Conservation (phyloP, 1,140 invertebrate species). For the Saccostrea echinata region DNA sequence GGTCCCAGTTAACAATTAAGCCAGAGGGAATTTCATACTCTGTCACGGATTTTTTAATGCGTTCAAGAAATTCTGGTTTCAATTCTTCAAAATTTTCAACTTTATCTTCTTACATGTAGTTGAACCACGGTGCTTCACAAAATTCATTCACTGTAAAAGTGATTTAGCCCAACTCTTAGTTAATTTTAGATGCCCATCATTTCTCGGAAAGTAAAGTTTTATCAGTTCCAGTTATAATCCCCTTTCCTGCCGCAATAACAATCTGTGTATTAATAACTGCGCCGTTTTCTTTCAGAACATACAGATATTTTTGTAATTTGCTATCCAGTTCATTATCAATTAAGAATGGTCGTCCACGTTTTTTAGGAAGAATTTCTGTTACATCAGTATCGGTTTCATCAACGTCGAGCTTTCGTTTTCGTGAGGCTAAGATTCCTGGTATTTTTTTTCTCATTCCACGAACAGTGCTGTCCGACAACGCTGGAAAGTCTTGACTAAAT, state of each 20-base stretch:
- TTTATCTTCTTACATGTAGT: too few species aligned
- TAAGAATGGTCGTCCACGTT: constrained; percentile 35
- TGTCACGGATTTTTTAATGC: too few species aligned
- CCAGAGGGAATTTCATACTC: too few species aligned
- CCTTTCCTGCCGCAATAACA: constrained; percentile 32
- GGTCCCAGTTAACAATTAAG: too few species aligned
- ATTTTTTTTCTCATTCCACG: constrained; percentile 9
- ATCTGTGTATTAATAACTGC: too few species aligned
- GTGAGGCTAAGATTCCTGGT: background rate
- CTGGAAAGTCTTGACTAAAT: constrained; percentile 31
- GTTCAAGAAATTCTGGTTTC: too few species aligned
- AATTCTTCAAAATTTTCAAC: too few species aligned
- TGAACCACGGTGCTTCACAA: too few species aligned
- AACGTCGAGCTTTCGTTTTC: constrained; percentile 28
- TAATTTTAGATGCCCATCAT: background rate
- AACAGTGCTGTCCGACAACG: constrained; percentile 30
- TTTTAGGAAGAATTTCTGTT: too few species aligned
- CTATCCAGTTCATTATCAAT: constrained; percentile 31
- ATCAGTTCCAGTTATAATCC: constrained; percentile 23
- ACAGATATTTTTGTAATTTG: constrained; percentile 32
- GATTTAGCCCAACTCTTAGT: too few species aligned
- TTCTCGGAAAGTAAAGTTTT: constrained; percentile 16
- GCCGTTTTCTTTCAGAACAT: constrained; percentile 12
- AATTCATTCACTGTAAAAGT: too few species aligned
- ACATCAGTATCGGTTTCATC: constrained; percentile 2